Evolutionary conservation across 2,113 vertebrate species (phyloP), one percentile per base, ranked within the genome.

Genomic region (Taxidea taxus): DNA sequence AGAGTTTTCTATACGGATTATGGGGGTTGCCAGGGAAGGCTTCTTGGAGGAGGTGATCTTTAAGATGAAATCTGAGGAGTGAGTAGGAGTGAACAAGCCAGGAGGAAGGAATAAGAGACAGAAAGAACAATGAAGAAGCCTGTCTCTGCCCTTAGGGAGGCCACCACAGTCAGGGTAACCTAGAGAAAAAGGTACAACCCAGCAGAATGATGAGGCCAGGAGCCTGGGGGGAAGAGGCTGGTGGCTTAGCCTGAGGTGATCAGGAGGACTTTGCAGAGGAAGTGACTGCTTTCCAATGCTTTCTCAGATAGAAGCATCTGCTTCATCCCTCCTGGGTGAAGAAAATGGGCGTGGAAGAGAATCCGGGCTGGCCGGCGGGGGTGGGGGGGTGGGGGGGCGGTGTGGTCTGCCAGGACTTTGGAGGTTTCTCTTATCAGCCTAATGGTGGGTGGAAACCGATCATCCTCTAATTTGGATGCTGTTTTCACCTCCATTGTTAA

Each of bases 401-500:
- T 62, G 49, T 83, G 37, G 72, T 60, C 39, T 86, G 47, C 75
- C 29, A 37, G 60, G 44, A 90, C 31, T 0, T 34, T 62, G 62
- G 47, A 82, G 49, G 56, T 37, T 70, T 81, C 56, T 75, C 94
- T 96, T 94, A 88, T 77, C 87, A 80, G 80, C 80, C 49, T 60
- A 44, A n/a, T 3, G 70, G 84, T 75, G 66, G 74, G 51, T 0
- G 4, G 87, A 80, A 75, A 60, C 39, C 1, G 10, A 37, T 75
- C 78, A 14, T n/a, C 68, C 85, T 96, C 60, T 74, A 47, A 96
- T 85, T 70, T 64, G 74, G 58, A 51, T 74, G 49, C 68, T 93
- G 60, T 92, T 96, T 95, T 92, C 97, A 95, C 88, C 82, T 91
- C 90, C 68, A 83, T 42, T 90, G 82, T 91, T 95, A 93, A 70